Percentiles rank a stretch among this genome's conserved stretches.
phyloP scores from a whole-genome alignment of 92 coral and sea anemone genomes.

The Zoanthus gigantus region DNA sequence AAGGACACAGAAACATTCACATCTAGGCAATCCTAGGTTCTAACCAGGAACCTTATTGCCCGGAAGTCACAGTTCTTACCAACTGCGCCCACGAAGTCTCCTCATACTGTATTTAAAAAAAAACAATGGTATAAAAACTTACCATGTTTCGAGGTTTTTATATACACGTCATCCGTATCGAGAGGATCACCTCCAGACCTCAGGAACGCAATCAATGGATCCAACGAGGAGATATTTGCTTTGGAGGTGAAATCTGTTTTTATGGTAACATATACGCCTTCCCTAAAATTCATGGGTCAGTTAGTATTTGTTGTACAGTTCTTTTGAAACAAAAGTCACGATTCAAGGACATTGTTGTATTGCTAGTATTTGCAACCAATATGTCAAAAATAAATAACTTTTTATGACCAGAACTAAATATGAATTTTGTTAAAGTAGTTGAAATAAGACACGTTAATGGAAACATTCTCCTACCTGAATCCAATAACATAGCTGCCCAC shows the following conservation, averaged over 20 bases:
- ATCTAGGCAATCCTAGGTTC: too few species aligned
- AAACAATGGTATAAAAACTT: not conserved
- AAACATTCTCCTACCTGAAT: slow-evolving; percentile 51
- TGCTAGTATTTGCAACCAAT: too few species aligned
- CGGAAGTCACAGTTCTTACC: too few species aligned
- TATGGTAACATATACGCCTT: slow-evolving; percentile 59
- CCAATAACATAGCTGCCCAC: slow-evolving; percentile 69
- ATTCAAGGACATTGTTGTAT: too few species aligned
- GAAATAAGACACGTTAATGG: not conserved
- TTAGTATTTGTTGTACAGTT: too few species aligned
- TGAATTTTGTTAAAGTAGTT: not conserved
- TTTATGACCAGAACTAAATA: too few species aligned
- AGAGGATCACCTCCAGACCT: slow-evolving; percentile 60
- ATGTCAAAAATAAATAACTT: too few species aligned
- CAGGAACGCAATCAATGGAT: slow-evolving; percentile 60
- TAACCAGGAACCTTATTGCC: too few species aligned
- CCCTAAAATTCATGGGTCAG: slow-evolving; percentile 56
- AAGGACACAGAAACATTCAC: too few species aligned
- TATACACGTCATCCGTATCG: slow-evolving; percentile 54
- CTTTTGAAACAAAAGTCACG: not conserved
- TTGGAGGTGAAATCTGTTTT: slow-evolving; percentile 49
- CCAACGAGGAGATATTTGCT: slow-evolving; percentile 56
- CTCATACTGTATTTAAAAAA: too few species aligned
- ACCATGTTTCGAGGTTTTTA: slow-evolving; percentile 66
- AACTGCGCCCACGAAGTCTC: too few species aligned